These are phyloP conservation scores for Menidia beryllina DNA, from an alignment of 2,113 vertebrate species.

Conservation along the genomic window DNA sequence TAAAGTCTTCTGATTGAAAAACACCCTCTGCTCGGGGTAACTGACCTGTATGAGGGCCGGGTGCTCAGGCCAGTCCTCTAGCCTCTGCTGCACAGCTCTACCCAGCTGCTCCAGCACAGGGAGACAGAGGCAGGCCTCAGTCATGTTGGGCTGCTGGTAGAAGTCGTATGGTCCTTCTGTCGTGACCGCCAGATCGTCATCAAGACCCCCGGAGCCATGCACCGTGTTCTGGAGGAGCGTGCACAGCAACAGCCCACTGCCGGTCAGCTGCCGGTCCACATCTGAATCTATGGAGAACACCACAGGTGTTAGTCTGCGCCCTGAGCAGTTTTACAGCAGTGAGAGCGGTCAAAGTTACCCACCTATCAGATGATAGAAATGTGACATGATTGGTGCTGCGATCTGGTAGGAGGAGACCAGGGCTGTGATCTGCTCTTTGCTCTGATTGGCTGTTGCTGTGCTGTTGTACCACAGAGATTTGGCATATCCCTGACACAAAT, in stretches of 20 bases:
- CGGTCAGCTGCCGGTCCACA: conserved; percentile 86
- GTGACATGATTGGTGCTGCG: conserved; percentile 87
- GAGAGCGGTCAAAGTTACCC: conserved; percentile 35
- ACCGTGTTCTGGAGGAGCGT: conserved; percentile 89
- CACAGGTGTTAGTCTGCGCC: neutral
- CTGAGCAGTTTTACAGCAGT: neutral
- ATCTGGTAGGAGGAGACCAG: conserved; percentile 94
- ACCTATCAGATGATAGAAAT: conserved; percentile 93
- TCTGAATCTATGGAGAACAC: conserved; percentile 83
- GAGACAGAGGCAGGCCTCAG: conserved; percentile 88
- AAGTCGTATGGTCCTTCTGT: conserved; percentile 91
- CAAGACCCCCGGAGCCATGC: conserved; percentile 74
- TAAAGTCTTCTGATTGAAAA: neutral
- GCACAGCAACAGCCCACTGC: conserved; percentile 89
- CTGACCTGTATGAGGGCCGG: conserved; percentile 92
- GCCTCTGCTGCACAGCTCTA: conserved; percentile 81
- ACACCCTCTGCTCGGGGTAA: neutral
- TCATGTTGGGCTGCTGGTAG: conserved; percentile 93
- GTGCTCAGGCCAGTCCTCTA: conserved; percentile 95
- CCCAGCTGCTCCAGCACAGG: conserved; percentile 86
- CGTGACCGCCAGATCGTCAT: conserved; percentile 81
- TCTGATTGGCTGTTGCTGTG: conserved; percentile 71
- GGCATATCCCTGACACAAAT: conserved; percentile 87
- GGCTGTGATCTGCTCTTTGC: conserved; percentile 85
- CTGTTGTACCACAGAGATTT: conserved; percentile 90